phyloP scores from a whole-genome alignment of 2,113 vertebrate species.

The Mesitornis unicolor region DNA sequence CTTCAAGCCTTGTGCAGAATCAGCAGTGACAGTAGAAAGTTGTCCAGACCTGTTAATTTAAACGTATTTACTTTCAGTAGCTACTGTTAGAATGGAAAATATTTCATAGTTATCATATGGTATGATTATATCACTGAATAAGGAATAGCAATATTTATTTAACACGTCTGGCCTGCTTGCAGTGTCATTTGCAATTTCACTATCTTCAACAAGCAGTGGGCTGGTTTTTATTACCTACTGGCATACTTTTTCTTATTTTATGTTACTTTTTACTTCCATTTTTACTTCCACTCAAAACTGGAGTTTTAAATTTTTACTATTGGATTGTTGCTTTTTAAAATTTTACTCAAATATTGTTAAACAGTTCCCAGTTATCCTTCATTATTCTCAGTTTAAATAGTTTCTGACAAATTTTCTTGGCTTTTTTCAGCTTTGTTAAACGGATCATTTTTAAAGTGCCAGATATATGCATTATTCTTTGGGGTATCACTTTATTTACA shows the following conservation, averaged over 20 bases:
- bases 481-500: background rate
- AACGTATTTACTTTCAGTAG: constrained; percentile 14
- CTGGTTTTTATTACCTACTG: background rate
- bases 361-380: background rate
- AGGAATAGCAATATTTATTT: constrained; percentile 11
- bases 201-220: background rate
- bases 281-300: background rate
- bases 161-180: background rate
- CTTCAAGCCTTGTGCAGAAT: background rate
- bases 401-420: background rate
- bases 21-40: background rate
- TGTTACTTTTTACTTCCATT: background rate
- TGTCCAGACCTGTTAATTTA: constrained; percentile 41
- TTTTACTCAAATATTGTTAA: background rate
- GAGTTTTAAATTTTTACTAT: background rate
- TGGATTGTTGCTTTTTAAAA: background rate
- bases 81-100: constrained; percentile 19
- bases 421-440: background rate
- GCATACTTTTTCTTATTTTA: background rate
- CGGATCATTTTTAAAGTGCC: background rate
- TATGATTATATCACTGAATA: background rate
- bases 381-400: background rate
- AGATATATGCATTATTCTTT: background rate
- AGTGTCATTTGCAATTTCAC: background rate
- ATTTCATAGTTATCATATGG: background rate